Conservation (phyloP, 2,888 invertebrate species). For the Congeria kusceri region DNA sequence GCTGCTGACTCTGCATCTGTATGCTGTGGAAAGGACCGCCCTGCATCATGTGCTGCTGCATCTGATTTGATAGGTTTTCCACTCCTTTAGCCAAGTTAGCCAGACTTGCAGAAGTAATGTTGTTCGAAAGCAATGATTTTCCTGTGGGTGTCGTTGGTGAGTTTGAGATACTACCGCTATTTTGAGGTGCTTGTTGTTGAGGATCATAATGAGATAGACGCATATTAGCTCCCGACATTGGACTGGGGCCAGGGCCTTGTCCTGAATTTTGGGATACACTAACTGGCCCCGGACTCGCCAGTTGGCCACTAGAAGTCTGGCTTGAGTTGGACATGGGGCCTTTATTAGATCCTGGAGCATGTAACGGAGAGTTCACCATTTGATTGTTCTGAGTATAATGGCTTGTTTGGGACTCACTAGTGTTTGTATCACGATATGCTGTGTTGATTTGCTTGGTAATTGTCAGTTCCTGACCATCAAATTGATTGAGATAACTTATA, state of each 20-base stretch:
- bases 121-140: constrained; percentile 82
- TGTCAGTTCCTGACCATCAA: constrained; percentile 97
- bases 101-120: constrained; percentile 84
- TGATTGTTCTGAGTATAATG: constrained; percentile 76
- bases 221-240: constrained; percentile 78
- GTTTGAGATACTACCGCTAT: constrained; percentile 65
- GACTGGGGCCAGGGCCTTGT: constrained; percentile 76
- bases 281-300: constrained; percentile 75
- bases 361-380: constrained; percentile 79
- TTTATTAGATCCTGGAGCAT: constrained; percentile 77
- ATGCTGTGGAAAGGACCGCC: constrained; percentile 85
- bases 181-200: constrained; percentile 68
- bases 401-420: constrained; percentile 70
- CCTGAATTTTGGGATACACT: constrained; percentile 71
- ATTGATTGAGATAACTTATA: constrained; percentile 97
- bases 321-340: constrained; percentile 81
- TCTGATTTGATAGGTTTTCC: constrained; percentile 84
- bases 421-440: constrained; percentile 86
- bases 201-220: constrained; percentile 82
- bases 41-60: constrained; percentile 85
- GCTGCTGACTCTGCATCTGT: constrained; percentile 67
- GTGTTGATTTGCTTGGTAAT: constrained; percentile 98
- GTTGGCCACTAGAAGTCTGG: constrained; percentile 78
- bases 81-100: constrained; percentile 85
- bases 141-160: constrained; percentile 73